Conservation (phyloP, 2,888 invertebrate genomes). For the Dorcus parallelipipedus region DNA sequence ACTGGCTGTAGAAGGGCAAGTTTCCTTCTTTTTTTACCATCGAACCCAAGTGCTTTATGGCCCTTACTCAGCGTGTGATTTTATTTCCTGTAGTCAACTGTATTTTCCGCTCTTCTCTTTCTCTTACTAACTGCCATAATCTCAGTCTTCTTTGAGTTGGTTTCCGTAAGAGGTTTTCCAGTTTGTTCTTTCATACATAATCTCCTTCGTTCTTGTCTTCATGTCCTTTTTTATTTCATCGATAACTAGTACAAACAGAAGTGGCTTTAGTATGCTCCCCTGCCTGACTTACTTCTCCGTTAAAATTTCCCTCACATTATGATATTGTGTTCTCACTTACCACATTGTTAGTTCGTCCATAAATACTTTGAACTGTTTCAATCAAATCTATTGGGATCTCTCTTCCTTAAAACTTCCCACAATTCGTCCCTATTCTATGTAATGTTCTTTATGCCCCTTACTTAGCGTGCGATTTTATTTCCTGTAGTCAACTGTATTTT, state of each 20-base stretch:
- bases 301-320: background rate
- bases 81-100: too few relatives aligned
- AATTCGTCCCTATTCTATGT: background rate
- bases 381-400: background rate
- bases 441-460: constrained; percentile 2
- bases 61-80: background rate
- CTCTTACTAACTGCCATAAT: too few relatives aligned
- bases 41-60: background rate
- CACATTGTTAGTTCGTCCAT: background rate
- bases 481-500: too few relatives aligned
- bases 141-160: too few relatives aligned
- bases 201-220: background rate
- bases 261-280: background rate
- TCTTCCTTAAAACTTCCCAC: background rate
- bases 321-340: background rate
- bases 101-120: too few relatives aligned
- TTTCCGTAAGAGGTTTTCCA: background rate
- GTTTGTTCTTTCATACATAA: background rate
- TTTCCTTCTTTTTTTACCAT: background rate
- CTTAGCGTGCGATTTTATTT: too few relatives aligned
- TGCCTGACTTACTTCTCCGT: background rate
- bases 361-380: background rate
- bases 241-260: background rate
- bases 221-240: background rate
- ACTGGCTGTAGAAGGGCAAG: background rate